A percentile compares a stretch with the other conserved stretches of the same genome.
Evolutionary conservation across 2,888 invertebrate species (phyloP).

Genomic region (Eulithis prunata): DNA sequence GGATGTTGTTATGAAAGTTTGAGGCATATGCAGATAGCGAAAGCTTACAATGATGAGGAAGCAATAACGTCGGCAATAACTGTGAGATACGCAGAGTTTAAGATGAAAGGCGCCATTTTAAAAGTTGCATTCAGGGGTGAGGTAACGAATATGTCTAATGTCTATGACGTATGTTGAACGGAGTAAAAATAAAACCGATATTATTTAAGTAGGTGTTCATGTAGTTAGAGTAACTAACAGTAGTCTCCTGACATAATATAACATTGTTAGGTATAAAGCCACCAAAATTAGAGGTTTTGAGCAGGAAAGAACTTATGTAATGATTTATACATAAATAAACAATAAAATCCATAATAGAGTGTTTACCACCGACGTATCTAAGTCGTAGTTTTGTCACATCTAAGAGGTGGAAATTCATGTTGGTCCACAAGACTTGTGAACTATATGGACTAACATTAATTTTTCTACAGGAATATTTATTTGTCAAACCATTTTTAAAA

Average conservation of each 20-base stretch:
- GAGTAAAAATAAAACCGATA: neutral
- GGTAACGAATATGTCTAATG: neutral
- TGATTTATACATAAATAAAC: too few species aligned
- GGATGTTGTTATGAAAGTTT: constrained; percentile 72
- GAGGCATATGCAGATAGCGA: constrained; percentile 75
- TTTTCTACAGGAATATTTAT: neutral
- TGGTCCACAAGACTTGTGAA: too few species aligned
- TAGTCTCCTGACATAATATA: too few species aligned
- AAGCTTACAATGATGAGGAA: constrained; percentile 45
- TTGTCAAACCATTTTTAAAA: neutral
- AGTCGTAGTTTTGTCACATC: neutral
- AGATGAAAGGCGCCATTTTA: constrained; percentile 27
- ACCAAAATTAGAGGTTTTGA: too few species aligned
- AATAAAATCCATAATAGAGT: too few species aligned
- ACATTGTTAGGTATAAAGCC: too few species aligned
- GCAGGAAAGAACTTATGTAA: too few species aligned
- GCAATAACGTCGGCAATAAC: constrained; percentile 37
- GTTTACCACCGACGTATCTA: too few species aligned
- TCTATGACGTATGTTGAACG: neutral
- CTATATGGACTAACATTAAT: neutral
- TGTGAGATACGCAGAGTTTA: constrained; percentile 27
- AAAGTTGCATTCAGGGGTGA: constrained; percentile 19
- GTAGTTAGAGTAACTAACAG: too few species aligned
- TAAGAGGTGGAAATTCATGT: too few species aligned
- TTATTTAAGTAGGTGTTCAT: too few species aligned